Conservation (phyloP, 2,888 invertebrate genomes). For the Cosmopolites sordidus region DNA sequence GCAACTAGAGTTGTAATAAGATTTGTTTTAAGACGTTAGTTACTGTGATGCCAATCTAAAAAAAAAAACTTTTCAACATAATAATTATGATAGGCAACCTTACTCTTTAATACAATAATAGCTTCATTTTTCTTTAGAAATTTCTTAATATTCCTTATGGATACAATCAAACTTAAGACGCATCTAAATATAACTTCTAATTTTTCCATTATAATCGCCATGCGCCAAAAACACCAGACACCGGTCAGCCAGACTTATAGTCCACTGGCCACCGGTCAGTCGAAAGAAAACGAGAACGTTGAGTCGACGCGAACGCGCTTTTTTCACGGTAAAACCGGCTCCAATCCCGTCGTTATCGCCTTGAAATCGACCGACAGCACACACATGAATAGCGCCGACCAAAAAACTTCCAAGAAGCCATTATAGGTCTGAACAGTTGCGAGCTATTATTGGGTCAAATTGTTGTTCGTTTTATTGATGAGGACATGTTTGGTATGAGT, state of each 20-base stretch:
- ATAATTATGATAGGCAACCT: too few relatives aligned
- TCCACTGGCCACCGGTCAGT: constrained; percentile 20
- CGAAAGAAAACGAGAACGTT: constrained; percentile 2
- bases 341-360: neutral
- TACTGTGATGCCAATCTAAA: too few relatives aligned
- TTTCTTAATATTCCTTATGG: neutral
- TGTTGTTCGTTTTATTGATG: too few relatives aligned
- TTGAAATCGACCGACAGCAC: neutral
- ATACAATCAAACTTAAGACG: neutral
- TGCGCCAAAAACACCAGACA: constrained; percentile 13
- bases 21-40: too few relatives aligned
- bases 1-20: too few relatives aligned
- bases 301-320: constrained; percentile 2
- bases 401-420: neutral
- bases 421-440: neutral
- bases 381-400: neutral
- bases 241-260: constrained; percentile 1
- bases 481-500: too few relatives aligned
- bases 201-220: constrained; percentile 13
- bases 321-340: neutral
- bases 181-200: neutral
- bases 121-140: too few relatives aligned
- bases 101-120: too few relatives aligned
- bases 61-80: too few relatives aligned
- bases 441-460: too few relatives aligned